Conservation (phyloP, 2,888 invertebrate genomes). For the Dione vanillae region DNA sequence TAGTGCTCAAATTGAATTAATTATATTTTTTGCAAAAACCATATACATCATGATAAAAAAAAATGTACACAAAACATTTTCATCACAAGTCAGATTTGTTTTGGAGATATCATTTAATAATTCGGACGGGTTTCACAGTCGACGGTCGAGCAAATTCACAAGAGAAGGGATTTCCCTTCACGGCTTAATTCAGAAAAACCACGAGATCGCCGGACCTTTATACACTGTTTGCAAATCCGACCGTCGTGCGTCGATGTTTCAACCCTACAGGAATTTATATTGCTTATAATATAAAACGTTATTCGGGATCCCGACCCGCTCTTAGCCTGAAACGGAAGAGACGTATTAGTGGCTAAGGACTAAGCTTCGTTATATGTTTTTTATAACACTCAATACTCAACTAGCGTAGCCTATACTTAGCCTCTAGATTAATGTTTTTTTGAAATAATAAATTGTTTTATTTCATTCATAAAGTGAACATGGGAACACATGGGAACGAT, state of each 20-base stretch:
- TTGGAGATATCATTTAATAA: constrained; percentile 74
- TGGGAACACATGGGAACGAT: too few relatives aligned
- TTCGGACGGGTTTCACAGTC: constrained; percentile 53
- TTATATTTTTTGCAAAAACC: too few relatives aligned
- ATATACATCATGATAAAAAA: not conserved
- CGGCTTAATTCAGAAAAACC: constrained; percentile 77
- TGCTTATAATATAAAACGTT: constrained; percentile 72
- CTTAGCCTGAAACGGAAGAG: constrained; percentile 61
- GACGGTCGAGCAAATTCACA: constrained; percentile 58
- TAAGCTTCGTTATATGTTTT: constrained; percentile 34
- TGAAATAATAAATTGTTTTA: too few relatives aligned
- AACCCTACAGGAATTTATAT: constrained; percentile 68
- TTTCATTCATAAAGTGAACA: too few relatives aligned
- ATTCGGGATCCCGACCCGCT: constrained; percentile 61
- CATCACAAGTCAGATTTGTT: constrained; percentile 63
- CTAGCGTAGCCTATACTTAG: too few relatives aligned
- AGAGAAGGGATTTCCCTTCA: constrained; percentile 68
- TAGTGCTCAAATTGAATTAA: too few relatives aligned
- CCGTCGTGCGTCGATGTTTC: constrained; percentile 65
- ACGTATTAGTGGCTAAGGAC: constrained; percentile 54
- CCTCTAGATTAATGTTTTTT: too few relatives aligned
- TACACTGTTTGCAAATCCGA: constrained; percentile 76
- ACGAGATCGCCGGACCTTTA: constrained; percentile 75
- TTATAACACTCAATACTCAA: too few relatives aligned
- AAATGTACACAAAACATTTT: constrained; percentile 52